Percentiles rank a stretch among this genome's conserved stretches.
These are phyloP conservation scores for Calameuta pallipes DNA, from an alignment of 2,888 invertebrate species.

Conservation along the genomic window DNA sequence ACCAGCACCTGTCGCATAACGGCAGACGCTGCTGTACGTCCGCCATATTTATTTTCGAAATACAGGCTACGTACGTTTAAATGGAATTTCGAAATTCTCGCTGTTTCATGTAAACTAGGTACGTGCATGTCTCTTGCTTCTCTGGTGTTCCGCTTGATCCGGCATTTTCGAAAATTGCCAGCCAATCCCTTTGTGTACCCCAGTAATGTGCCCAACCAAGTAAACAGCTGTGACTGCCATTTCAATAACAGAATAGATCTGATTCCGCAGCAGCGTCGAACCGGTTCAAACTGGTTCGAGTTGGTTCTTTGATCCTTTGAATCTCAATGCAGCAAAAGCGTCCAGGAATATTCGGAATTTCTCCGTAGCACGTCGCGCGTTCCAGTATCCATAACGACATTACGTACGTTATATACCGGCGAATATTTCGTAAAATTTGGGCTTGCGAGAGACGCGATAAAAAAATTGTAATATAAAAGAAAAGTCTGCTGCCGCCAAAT, in stretches of 20 bases:
- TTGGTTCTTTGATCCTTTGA: constrained; percentile 2
- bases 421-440: background rate
- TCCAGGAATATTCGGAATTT: background rate
- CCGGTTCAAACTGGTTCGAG: background rate
- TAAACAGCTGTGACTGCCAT: constrained; percentile 57
- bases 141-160: constrained; percentile 9
- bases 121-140: constrained; percentile 7
- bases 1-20: background rate
- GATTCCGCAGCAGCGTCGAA: constrained; percentile 33
- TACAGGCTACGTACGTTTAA: background rate
- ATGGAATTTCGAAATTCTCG: background rate
- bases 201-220: constrained; percentile 8
- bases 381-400: background rate
- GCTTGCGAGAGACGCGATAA: background rate
- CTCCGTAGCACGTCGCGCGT: background rate
- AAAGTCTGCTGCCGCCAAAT: background rate
- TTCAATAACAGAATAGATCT: constrained; percentile 50
- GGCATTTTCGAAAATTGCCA: constrained; percentile 37
- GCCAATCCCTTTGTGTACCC: constrained; percentile 40
- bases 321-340: background rate
- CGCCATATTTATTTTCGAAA: background rate
- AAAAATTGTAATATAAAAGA: background rate
- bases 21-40: background rate
- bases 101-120: background rate
- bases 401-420: background rate